phyloP scores from a whole-genome alignment of 1,140 invertebrate species.

The Solenopsis invicta region DNA sequence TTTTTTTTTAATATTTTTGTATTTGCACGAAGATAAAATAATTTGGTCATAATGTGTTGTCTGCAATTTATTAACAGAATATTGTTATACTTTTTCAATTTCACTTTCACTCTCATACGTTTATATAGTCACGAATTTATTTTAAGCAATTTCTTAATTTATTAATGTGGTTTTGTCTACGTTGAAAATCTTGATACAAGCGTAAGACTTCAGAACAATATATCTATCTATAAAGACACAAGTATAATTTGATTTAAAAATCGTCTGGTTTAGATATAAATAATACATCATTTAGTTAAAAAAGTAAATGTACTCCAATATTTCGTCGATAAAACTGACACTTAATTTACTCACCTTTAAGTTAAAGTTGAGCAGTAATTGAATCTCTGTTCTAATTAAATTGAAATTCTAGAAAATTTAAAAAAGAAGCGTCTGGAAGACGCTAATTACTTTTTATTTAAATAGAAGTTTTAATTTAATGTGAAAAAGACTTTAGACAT shows the following conservation, averaged over 20 bases:
- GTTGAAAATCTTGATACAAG: neutral
- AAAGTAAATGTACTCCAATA: too few species aligned
- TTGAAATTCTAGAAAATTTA: neutral
- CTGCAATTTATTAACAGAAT: neutral
- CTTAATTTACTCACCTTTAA: too few species aligned
- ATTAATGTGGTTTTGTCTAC: neutral
- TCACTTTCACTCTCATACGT: neutral
- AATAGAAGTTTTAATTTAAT: conserved; percentile 1
- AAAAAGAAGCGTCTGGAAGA: neutral
- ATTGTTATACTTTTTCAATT: neutral
- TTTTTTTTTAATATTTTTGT: neutral
- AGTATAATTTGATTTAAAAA: neutral
- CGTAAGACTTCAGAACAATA: neutral
- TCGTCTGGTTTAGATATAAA: neutral
- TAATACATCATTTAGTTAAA: neutral
- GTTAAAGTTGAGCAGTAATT: neutral
- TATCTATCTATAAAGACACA: neutral
- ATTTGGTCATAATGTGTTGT: neutral
- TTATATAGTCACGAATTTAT: neutral
- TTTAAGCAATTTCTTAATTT: conserved; percentile 10
- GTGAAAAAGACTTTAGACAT: neutral
- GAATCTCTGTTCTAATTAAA: neutral
- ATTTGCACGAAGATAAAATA: neutral
- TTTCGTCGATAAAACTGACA: too few species aligned
- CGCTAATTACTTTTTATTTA: neutral